A percentile compares a stretch with the other conserved stretches of the same genome.
These are phyloP conservation scores for Drosophila tsacasi DNA, from an alignment of 1,140 invertebrate genomes.

Conservation along the genomic window DNA sequence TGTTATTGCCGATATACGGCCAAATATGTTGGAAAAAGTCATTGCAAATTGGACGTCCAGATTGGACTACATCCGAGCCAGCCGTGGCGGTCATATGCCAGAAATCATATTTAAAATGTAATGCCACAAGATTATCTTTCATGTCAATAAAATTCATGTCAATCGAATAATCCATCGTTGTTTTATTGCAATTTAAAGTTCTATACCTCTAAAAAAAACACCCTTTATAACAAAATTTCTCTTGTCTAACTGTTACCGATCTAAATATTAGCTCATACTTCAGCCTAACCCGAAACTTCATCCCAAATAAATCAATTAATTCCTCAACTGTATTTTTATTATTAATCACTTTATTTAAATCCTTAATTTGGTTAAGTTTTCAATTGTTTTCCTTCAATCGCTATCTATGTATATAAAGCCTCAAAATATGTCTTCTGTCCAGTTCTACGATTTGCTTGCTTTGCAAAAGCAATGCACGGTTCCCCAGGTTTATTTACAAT, in stretches of 20 bases:
- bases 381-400: slow-evolving; percentile 36
- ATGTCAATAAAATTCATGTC: no score
- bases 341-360: slow-evolving; percentile 19
- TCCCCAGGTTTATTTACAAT: slow-evolving; percentile 13
- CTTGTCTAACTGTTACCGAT: not conserved
- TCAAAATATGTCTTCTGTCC: slow-evolving; percentile 49
- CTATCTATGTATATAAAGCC: slow-evolving; percentile 64
- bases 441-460: slow-evolving; percentile 68
- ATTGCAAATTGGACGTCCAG: no score
- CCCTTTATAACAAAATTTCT: not conserved
- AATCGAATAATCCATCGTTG: no score
- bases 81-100: no score
- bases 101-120: no score
- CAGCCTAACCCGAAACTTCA: not conserved
- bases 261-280: slow-evolving; percentile 4
- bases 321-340: slow-evolving; percentile 9
- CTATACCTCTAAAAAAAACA: no score
- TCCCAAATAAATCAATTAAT: slow-evolving; percentile 29
- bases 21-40: no score
- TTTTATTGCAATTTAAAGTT: no score
- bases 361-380: slow-evolving; percentile 20
- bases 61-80: no score
- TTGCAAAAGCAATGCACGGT: slow-evolving; percentile 71
- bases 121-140: no score
- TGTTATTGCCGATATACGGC: no score